Evolutionary conservation across 1,140 invertebrate species (phyloP), one percentile per base, ranked within the genome.

Genomic region (Oryzaephilus surinamensis): DNA sequence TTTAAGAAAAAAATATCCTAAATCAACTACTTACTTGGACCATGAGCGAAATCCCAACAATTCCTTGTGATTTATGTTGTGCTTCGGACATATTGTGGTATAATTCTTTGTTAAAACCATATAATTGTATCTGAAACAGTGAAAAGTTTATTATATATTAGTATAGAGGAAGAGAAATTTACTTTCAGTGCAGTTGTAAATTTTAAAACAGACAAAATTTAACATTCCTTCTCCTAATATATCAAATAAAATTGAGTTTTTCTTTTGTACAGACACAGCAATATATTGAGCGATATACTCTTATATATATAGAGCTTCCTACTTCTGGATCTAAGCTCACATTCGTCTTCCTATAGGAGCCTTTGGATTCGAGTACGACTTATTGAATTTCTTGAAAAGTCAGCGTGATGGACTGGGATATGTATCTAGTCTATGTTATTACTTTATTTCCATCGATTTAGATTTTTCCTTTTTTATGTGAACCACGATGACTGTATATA

Each of bases 41-140:
- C 77, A 97, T 87, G 41, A 97, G 66, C 10, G 91, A 90, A 45
- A 97, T 86, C 6, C 81, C 91, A 5, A 95, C 84, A 44, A 96
- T 76, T 17, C 92, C 92, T 62, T 93, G 87, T 18, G 86, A 87
- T 63, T 89, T 87, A 60, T 90, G 84, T 51, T 91, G 83, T 13
- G 93, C 93, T 66, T 95, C 87, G 17, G 87, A 84, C 77, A 95
- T 91, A 63, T 96, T 96, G 57, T 85, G 84, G 67, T 96, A 97
- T n/a, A 97, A 69, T 62, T 97, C 89, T 41, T 88, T 84, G 62
- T 97, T 97, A 69, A 88, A 97, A 2, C 91, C 93, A 52, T 93
- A 90, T 21, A 97, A 70, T 67, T 97, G 92, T 51, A 96, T 84
- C 91, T 95, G 73, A 36, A 76, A 61, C 23, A 20, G 12, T 33